Evolutionary conservation across 2,797 vertebrate species (phyloP).

Genomic region (Manis pentadactyla): DNA sequence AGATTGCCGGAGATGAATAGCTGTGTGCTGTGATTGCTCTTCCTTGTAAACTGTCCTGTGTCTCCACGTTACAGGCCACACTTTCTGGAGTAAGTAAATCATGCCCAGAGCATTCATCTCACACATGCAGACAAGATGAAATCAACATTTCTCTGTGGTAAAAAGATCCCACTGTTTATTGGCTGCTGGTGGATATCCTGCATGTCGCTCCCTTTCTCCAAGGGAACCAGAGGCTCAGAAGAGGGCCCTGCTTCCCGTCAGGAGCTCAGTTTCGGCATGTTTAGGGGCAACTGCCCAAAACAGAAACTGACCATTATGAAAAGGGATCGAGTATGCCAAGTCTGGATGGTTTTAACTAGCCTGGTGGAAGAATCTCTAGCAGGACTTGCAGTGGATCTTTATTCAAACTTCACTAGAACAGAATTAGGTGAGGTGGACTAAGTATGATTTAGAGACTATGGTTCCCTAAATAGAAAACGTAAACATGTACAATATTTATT

Average conservation of each 20-base stretch:
- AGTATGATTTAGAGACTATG: not conserved
- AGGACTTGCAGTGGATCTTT: not conserved
- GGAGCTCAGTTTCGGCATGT: not conserved
- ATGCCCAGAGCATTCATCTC: conserved; percentile 74
- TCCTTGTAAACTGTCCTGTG: conserved; percentile 75
- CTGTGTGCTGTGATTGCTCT: conserved; percentile 71
- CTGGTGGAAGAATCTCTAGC: not conserved
- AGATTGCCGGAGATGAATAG: conserved; percentile 69
- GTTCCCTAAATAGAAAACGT: not conserved
- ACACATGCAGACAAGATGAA: conserved; percentile 70
- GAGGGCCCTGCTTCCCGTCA: not conserved
- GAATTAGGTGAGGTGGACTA: not conserved
- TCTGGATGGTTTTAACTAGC: not conserved
- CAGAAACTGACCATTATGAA: not conserved
- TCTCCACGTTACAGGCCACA: conserved; percentile 67
- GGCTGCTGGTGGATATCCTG: not conserved
- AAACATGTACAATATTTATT: not conserved
- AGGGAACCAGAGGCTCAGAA: not conserved
- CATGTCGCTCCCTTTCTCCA: not conserved
- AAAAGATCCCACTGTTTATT: conserved; percentile 57
- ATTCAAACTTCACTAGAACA: not conserved
- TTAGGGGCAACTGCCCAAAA: not conserved
- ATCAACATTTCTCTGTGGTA: conserved; percentile 70
- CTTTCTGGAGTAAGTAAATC: conserved; percentile 79
- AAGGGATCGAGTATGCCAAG: not conserved